Base-by-base conservation (phyloP, 2,797 vertebrate genomes). In the Pantherophis alleghaniensis region DNA sequence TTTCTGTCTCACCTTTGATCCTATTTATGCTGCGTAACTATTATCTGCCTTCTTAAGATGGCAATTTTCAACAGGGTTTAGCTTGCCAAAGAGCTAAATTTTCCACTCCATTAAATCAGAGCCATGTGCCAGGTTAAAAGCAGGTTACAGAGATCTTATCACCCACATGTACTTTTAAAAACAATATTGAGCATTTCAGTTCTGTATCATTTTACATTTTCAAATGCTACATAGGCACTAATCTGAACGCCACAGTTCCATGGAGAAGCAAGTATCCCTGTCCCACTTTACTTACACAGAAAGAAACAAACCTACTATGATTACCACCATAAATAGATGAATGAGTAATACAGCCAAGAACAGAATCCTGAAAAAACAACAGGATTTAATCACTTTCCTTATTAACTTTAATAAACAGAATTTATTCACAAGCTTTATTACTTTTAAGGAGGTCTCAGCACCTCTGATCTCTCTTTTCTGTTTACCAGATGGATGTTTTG, bases 31-130 rank as follows among this genome's bases (percentile, higher is more conserved):
- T 91, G 88, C 79, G 55, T 90, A 92, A 96, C 94, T 51, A 51
- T 91, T 95, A 89, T 90, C 91, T 32, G 91, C n/a, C 32, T 95
- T 87, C 94, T 94, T 93, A 93, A 47, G 92, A 0, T 5, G 92
- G 55, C 96, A 97, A 96, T 96, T 97, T 95, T 94, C 89, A 95
- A 97, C 97, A 97, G 92, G 95, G 51, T 83, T 92, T 51, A 4
- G 32, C 91, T 95, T 93, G 26, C 66, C 0, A 0, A 90, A 93
- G 88, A 94, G 66, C 57, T 94, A 93, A 93, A 89, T 92, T 97
- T 95, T 96, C 90, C 56, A 59, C 88, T 96, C 96, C 92, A 60
- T 91, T 91, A 86, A 91, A 95, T 93, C 32, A 88, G 56, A 92
- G 91, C 1, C 14, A 79, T 93, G 91, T 93, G 37, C 94, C 94